These are phyloP conservation scores for Ridgeia piscesae DNA, from an alignment of 1,140 invertebrate genomes.

Conservation along the genomic window DNA sequence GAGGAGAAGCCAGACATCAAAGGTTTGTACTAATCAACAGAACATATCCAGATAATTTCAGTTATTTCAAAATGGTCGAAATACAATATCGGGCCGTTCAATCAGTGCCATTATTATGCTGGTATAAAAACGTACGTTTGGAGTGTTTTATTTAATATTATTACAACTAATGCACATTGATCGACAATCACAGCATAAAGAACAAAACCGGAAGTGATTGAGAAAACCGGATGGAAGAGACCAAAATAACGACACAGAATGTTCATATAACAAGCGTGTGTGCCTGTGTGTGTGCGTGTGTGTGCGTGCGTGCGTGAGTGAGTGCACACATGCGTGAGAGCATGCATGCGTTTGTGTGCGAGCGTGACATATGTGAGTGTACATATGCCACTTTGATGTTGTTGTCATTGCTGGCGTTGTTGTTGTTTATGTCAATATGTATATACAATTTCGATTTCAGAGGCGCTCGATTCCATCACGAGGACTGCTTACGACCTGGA, in stretches of 20 bases:
- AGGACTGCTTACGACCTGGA: not conserved
- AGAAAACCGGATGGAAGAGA: not conserved
- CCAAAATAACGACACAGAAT: not conserved
- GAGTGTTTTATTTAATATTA: not conserved
- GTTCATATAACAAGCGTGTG: not conserved
- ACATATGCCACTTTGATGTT: too few species aligned
- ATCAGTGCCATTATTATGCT: not conserved
- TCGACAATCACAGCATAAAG: not conserved
- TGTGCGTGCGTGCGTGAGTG: too few species aligned
- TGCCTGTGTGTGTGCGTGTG: too few species aligned
- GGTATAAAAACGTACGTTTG: not conserved
- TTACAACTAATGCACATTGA: not conserved
- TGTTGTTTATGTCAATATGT: not conserved
- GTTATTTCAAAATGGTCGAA: not conserved
- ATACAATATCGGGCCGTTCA: not conserved
- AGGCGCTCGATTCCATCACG: not conserved
- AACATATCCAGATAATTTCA: not conserved
- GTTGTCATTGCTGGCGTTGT: too few species aligned
- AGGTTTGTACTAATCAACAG: not conserved
- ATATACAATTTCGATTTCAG: not conserved
- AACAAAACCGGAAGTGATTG: not conserved
- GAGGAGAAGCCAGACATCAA: not conserved
- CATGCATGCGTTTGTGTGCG: too few species aligned
- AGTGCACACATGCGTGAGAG: not conserved
- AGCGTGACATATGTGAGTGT: too few species aligned